Conservation (phyloP, 2,797 vertebrate species). For the Arnoldichthys spilopterus region DNA sequence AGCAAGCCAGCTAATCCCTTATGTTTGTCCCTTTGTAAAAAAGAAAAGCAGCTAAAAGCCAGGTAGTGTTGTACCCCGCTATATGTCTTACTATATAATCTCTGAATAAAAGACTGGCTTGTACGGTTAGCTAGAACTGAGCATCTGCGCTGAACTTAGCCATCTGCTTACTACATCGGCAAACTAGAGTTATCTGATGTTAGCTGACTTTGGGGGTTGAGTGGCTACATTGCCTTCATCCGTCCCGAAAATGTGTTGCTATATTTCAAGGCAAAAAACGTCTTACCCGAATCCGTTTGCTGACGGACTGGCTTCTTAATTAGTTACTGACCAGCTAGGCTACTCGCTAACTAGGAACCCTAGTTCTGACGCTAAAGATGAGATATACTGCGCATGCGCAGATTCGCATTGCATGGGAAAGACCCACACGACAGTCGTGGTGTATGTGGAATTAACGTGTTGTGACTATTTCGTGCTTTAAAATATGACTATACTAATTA, state of each 20-base stretch:
- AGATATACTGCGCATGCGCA: background rate
- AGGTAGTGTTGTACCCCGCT: background rate
- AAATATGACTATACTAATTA: too few species aligned
- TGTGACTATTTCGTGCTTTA: too few species aligned
- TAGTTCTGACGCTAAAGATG: background rate
- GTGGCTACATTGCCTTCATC: background rate
- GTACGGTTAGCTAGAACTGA: background rate
- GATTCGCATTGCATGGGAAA: too few species aligned
- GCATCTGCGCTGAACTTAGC: background rate
- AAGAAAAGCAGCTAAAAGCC: background rate
- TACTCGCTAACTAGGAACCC: background rate
- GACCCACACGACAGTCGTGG: too few species aligned
- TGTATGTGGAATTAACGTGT: too few species aligned
- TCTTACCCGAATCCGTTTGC: constrained; percentile 19
- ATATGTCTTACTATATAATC: background rate
- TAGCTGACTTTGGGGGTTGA: background rate
- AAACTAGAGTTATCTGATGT: background rate
- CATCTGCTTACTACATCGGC: background rate
- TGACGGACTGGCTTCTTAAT: background rate
- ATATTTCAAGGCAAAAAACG: background rate
- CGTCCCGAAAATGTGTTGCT: background rate
- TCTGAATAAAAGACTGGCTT: background rate
- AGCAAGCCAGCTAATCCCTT: constrained; percentile 61
- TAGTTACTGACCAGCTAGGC: constrained; percentile 5
- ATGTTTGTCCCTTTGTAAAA: background rate